These are phyloP conservation scores for Pocillopora meandrina DNA, from an alignment of 92 coral and sea anemone species.

Conservation along the genomic window DNA sequence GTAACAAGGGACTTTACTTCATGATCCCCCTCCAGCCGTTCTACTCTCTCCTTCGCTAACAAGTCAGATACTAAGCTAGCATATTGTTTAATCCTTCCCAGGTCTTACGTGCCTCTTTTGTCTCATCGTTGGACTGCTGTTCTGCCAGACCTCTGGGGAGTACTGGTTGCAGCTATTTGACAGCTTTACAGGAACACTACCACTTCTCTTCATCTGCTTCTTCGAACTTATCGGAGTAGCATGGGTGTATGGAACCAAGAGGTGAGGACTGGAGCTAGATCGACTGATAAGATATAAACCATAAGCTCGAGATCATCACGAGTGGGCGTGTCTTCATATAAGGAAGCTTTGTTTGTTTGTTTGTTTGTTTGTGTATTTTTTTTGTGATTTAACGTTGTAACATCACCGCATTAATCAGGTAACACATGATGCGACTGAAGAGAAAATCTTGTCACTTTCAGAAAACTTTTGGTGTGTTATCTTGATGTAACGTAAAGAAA, in stretches of 20 bases:
- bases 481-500: no score
- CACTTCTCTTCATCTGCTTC: slow-evolving; percentile 67
- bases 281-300: neutral
- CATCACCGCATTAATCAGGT: no score
- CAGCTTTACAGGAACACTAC: slow-evolving; percentile 73
- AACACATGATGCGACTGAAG: no score
- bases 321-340: neutral
- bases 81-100: slow-evolving; percentile 3
- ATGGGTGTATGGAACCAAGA: slow-evolving; percentile 79
- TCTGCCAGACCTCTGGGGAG: slow-evolving; percentile 90
- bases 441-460: no score
- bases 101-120: slow-evolving; percentile 61
- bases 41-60: no score
- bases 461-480: no score
- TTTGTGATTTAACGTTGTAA: no score
- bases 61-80: no score
- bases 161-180: slow-evolving; percentile 92
- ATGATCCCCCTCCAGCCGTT: no score
- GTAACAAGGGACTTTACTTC: no score
- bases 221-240: slow-evolving; percentile 79
- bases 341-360: no score
- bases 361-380: no score
- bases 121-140: slow-evolving; percentile 69
- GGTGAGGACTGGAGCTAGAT: slow-evolving; percentile 37
- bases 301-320: neutral